Conservation (phyloP, 2,888 invertebrate species). For the Spodoptera exigua region DNA sequence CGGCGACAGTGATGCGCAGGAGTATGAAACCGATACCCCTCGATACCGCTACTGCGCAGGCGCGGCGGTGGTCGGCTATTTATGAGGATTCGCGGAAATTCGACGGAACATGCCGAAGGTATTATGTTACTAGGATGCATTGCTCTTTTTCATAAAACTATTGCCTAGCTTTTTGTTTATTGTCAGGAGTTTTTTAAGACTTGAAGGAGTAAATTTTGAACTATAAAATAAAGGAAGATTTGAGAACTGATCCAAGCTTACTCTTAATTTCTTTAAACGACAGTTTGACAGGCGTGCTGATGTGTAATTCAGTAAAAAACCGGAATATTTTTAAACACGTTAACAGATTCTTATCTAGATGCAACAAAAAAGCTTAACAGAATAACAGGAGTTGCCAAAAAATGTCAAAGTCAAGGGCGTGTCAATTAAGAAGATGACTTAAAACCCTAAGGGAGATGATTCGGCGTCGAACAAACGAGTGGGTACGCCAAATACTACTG, state of each 20-base stretch:
- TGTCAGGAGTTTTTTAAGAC: too few relatives aligned
- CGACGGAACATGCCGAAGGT: conserved; percentile 53
- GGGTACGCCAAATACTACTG: conserved; percentile 30
- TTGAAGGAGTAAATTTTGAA: too few relatives aligned
- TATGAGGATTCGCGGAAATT: conserved; percentile 75
- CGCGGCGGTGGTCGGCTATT: conserved; percentile 76
- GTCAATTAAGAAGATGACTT: conserved; percentile 44
- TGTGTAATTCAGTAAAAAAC: too few relatives aligned
- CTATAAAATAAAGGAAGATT: too few relatives aligned
- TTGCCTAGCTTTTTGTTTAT: neutral
- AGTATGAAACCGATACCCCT: conserved; percentile 75
- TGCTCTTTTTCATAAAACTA: conserved; percentile 25
- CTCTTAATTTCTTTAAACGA: too few relatives aligned
- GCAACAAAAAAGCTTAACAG: conserved; percentile 34
- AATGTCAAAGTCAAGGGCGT: conserved; percentile 26
- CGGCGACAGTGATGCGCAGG: conserved; percentile 55
- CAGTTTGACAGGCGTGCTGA: too few relatives aligned
- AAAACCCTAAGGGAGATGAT: conserved; percentile 49
- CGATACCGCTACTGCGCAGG: conserved; percentile 62
- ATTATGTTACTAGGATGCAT: conserved; percentile 65
- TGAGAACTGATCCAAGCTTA: too few relatives aligned
- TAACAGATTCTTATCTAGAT: conserved; percentile 2
- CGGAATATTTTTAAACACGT: too few relatives aligned
- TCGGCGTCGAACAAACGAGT: conserved; percentile 39
- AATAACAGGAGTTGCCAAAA: conserved; percentile 49